Conservation (phyloP, 2,797 vertebrate genomes). For the Alfaro cultratus region DNA sequence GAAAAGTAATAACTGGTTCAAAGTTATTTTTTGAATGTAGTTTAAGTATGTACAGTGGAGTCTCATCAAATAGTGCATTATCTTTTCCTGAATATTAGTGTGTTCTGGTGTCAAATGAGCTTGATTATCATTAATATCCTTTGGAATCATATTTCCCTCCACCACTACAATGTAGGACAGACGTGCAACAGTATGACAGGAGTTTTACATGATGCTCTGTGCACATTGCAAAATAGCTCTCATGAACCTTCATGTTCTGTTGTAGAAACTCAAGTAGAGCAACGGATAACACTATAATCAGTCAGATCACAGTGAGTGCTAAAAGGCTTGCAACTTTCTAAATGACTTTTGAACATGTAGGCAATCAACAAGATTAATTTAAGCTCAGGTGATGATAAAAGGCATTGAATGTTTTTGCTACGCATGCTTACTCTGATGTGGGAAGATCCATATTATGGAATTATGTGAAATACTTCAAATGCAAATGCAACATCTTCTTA, state of each 20-base stretch:
- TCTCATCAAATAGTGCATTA: not conserved
- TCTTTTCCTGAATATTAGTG: too few species aligned
- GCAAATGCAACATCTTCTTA: not conserved
- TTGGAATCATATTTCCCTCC: not conserved
- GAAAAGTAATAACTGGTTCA: not conserved
- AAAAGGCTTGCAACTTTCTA: not conserved
- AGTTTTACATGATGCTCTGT: not conserved
- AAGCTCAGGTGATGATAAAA: not conserved
- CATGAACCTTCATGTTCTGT: not conserved
- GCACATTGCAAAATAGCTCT: not conserved
- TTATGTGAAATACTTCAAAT: not conserved
- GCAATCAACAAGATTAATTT: not conserved
- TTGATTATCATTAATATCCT: not conserved
- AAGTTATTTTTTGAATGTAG: not conserved
- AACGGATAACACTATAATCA: not conserved
- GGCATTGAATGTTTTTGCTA: not conserved
- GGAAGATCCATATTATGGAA: not conserved
- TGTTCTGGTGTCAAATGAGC: too few species aligned
- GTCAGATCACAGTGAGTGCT: not conserved
- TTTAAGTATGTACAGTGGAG: not conserved
- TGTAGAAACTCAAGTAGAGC: not conserved
- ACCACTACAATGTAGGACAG: not conserved
- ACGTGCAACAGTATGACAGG: not conserved
- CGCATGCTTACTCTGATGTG: not conserved
- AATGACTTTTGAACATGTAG: not conserved